These are phyloP conservation scores for Linnaemya tessellans DNA, from an alignment of 2,888 invertebrate species.

Conservation along the genomic window DNA sequence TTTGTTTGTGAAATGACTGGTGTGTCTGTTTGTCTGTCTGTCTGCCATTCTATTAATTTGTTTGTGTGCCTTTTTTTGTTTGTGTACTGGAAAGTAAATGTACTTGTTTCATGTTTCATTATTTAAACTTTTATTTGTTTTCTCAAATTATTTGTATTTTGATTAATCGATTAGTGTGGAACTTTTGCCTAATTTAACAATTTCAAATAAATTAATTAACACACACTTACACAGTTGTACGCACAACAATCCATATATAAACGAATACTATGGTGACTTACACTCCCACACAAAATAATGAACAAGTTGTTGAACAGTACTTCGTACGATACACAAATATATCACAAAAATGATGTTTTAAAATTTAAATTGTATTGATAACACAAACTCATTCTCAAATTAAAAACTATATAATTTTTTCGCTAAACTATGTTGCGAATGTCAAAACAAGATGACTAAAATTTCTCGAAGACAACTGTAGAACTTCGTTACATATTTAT, in stretches of 20 bases:
- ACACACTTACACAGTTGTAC: constrained; percentile 3
- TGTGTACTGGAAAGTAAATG: not conserved
- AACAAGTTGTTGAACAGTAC: not conserved
- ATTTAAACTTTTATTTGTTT: constrained; percentile 62
- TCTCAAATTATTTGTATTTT: constrained; percentile 64
- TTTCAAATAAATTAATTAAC: constrained; percentile 61
- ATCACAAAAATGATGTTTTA: too few relatives aligned
- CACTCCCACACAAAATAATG: not conserved
- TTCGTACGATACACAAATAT: too few relatives aligned
- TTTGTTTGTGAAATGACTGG: constrained; percentile 27
- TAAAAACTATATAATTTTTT: too few relatives aligned
- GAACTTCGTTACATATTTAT: too few relatives aligned
- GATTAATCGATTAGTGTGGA: constrained; percentile 67
- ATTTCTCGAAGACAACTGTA: too few relatives aligned
- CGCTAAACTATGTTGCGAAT: too few relatives aligned
- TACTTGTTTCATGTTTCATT: constrained; percentile 17
- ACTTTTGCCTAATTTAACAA: constrained; percentile 67
- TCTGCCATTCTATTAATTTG: not conserved
- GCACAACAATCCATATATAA: not conserved
- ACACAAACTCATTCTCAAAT: too few relatives aligned
- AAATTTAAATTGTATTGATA: too few relatives aligned
- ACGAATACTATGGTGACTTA: not conserved
- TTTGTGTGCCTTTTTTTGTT: constrained; percentile 1
- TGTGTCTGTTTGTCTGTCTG: constrained; percentile 23
- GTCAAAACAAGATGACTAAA: too few relatives aligned